phyloP scores from a whole-genome alignment of 1,140 invertebrate species.

The Tetragonula clypearis region DNA sequence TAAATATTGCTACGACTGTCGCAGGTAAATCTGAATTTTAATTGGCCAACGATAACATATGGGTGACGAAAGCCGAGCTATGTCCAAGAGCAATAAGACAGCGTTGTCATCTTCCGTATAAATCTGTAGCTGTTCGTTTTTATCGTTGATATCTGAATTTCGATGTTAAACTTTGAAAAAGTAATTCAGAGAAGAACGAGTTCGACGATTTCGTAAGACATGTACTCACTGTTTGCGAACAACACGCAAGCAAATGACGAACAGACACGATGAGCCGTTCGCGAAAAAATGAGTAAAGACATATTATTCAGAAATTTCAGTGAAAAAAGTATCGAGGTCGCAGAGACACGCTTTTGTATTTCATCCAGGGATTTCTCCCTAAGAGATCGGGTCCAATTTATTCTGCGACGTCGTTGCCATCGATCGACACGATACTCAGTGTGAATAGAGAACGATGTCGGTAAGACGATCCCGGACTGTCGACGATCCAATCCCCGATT shows the following conservation, averaged over 20 bases:
- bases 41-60: neutral
- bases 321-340: too few species aligned
- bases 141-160: neutral
- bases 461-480: constrained; percentile 55
- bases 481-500: constrained; percentile 57
- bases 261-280: neutral
- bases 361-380: neutral
- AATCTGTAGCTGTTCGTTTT: neutral
- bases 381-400: constrained; percentile 1
- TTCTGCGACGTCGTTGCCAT: neutral
- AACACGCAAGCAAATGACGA: too few species aligned
- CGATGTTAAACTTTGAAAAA: neutral
- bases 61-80: neutral
- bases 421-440: neutral
- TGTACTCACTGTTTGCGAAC: neutral
- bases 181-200: neutral
- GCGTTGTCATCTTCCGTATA: too few species aligned
- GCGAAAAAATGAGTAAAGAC: neutral
- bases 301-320: neutral
- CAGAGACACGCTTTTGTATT: neutral
- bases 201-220: neutral
- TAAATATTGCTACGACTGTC: neutral
- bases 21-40: constrained; percentile 23
- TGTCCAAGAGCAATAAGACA: neutral
- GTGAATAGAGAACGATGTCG: constrained; percentile 28